Evolutionary conservation across 2,888 invertebrate species (phyloP), one percentile per base, ranked within the genome.

Genomic region (Ennomos fuscantarius): DNA sequence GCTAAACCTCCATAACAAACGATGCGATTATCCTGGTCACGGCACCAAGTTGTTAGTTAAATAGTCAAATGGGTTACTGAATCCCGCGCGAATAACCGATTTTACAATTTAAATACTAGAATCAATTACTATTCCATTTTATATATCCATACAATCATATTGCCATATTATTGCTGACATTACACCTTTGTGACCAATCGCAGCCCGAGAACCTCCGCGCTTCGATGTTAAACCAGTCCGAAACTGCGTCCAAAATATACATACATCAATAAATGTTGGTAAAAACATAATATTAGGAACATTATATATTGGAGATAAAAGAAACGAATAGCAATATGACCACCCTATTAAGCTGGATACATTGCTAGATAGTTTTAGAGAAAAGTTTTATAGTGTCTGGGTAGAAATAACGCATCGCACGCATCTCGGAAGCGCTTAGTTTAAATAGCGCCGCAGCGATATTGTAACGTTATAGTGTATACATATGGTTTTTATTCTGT

Each of bases 201-300:
- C 39, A 47, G 51, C 57, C 11, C 60, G 50, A 60, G 54, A 52
- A 58, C 59, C 55, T 47, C 54, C 56, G 57, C 66, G 60, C 63
- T 60, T 62, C 60, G 69, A 63, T 67, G 58, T 62, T 61, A 24
- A 24, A 64, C 58, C 65, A 63, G 54, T 69, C 65, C 43, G 31
- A 63, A 71, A 66, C 69, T 59, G 62, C 64, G 64, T 70, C 68
- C 70, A 74, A 75, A 76, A 76, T 70, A 73, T 67, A 69, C 72
- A 77, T 70, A 24, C 64, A 65, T 70, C 65, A 69, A 35, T 24
- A 31, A 41, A 15, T 33, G n/a, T 24, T 10, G 11, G 1, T 32
- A 76, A 75, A 74, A 62, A 67, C 72, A 76, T 72, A 69, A 68
- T 60, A 72, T 74, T n/a, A 80, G 79, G 78, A 81, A 82, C 79